Evolutionary conservation across 2,888 invertebrate genomes (phyloP), one percentile per base, ranked within the genome.

Genomic region (Rhagonycha lutea): DNA sequence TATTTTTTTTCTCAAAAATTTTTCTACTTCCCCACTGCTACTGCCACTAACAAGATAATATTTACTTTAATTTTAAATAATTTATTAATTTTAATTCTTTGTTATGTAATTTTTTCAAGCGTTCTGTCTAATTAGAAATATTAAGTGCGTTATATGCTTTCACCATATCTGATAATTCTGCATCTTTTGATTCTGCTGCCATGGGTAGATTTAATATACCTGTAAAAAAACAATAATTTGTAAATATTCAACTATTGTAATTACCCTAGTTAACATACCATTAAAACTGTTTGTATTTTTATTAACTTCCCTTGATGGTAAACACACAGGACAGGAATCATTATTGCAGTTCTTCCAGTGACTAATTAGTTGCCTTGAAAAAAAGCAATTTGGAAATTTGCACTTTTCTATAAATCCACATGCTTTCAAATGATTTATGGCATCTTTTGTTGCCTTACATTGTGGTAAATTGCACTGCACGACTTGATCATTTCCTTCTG

Each of bases 241-340:
- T 69, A 69, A 14, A 12, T n/a, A 24, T 23, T 68, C 14, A 29
- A 23, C 12, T 29, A 12, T n/a, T 65, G 12, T 61, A 29, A 29
- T 70, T 8, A 18, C 18, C 10, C 63, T 65, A 86, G 86, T 47
- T 47, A 7, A 47, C n/a, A 86, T 84, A 89, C 90, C 87, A 84
- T 89, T 89, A 47, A 89, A 88, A 83, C 89, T 89, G 78, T 89
- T 91, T 87, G 92, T 90, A 85, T 92, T 92, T 85, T 93, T 92
- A 84, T 96, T 95, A 23, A 96, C 97, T 88, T 97, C 96, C 86
- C 99, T 98, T 79, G 99, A 91, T 2, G 99, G 99, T 86, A 96
- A 92, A 89, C 47, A 47, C 5, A 47, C 5, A 47, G n/a, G n/a
- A 47, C 47, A 47, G n/a, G n/a, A 47, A 47, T 47, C 47, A n/a